Evolutionary conservation across 2,113 vertebrate species (phyloP), one percentile per base, ranked within the genome.

Genomic region (Pica pica): DNA sequence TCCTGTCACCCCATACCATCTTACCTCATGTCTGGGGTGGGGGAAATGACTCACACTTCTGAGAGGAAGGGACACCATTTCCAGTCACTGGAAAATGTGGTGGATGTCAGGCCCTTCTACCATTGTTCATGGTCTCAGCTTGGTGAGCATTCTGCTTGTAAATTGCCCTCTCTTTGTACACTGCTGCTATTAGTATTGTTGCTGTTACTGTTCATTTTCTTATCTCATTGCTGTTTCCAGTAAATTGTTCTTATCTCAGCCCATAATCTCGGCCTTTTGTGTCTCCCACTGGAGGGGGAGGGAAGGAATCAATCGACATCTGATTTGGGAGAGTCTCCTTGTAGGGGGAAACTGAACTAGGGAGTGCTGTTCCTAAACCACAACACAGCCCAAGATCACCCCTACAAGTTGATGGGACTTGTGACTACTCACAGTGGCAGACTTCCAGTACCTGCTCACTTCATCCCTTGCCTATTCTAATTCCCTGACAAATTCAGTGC

Each of bases 41-140:
- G 37, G 31, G 13, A 35, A 59, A 17, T 3, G 7, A 22, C 33
- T 59, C 33, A 33, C 27, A 37, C 17, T 60, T 77, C 61, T 31
- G 33, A 87, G 33, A 68, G 15, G 33, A 76, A 52, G 21, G 16
- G 31, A 4, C 13, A 50, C 13, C 13, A 50, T 42, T 50, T 59
- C 50, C 17, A 50, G 26, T 26, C 44, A 31, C 3, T 17, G 20
- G 7, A 57, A 42, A 35, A 67, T 0, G 0, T 42, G 52, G 7
- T 68, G 31, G 44, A 18, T 22, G 9, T 44, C 8, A 11, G 21
- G 26, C 53, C 26, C 13, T 21, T 27, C 20, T 50, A 35, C 24
- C 24, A 42, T 11, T 11, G 49, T 31, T 35, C 53, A 26, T 19
- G 44, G 14, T 13, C 17, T 52, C 46, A 59, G 27, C 17, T 37